phyloP scores from a whole-genome alignment of 1,140 invertebrate species.

The Drosophila lowei region DNA sequence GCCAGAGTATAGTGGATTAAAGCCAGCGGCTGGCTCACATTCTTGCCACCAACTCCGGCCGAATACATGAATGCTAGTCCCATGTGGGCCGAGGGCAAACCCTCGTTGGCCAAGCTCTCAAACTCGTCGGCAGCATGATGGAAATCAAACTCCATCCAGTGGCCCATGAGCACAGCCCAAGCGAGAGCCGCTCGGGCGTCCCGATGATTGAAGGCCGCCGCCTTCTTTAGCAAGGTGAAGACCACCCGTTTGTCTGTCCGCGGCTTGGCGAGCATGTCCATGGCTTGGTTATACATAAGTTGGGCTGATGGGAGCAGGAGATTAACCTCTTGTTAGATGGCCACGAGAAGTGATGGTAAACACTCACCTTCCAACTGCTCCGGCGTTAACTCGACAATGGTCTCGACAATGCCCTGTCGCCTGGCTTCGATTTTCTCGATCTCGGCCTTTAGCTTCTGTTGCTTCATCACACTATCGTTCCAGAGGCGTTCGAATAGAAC shows the following conservation, averaged over 20 bases:
- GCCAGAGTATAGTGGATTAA: constrained; percentile 96
- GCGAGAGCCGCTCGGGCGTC: constrained; percentile 92
- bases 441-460: constrained; percentile 71
- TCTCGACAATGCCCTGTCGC: background rate
- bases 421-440: constrained; percentile 58
- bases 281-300: constrained; percentile 66
- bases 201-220: constrained; percentile 90
- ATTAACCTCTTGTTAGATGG: too few species aligned
- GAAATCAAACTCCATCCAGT: constrained; percentile 89
- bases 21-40: constrained; percentile 94
- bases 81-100: constrained; percentile 94
- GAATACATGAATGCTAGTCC: constrained; percentile 95
- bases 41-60: constrained; percentile 90
- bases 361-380: constrained; percentile 70
- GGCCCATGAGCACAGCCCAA: constrained; percentile 94
- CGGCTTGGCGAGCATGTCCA: constrained; percentile 68
- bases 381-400: constrained; percentile 33
- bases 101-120: constrained; percentile 89
- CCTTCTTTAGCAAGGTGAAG: constrained; percentile 79
- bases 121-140: constrained; percentile 90
- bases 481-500: constrained; percentile 66
- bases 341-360: too few species aligned
- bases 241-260: constrained; percentile 65
- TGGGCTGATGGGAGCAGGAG: constrained; percentile 45
- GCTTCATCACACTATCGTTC: constrained; percentile 60